phyloP scores from a whole-genome alignment of 2,113 vertebrate species.

The Asarcornis scutulata region DNA sequence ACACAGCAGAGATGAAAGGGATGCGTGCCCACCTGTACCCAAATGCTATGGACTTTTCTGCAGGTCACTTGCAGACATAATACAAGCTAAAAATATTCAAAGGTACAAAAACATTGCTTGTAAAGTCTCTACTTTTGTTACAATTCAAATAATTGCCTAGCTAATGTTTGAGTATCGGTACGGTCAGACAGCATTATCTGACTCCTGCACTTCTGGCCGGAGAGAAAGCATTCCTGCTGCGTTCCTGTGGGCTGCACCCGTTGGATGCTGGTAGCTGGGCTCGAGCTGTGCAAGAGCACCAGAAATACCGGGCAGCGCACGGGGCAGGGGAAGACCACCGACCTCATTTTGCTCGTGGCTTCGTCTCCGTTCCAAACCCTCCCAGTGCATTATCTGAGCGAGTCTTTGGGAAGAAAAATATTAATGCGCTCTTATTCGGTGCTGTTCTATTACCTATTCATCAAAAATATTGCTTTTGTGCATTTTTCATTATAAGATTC shows the following conservation, averaged over 20 bases:
- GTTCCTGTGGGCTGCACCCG: background rate
- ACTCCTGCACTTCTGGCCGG: background rate
- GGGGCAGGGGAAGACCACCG: background rate
- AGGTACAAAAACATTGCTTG: background rate
- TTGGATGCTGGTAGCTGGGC: background rate
- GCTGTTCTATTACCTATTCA: conserved; percentile 82
- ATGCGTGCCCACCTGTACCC: background rate
- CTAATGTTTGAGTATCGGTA: background rate
- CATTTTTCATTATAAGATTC: conserved; percentile 86
- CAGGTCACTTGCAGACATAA: background rate
- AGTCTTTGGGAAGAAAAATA: conserved; percentile 50
- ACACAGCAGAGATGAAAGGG: background rate
- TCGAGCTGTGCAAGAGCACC: background rate
- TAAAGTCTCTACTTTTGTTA: accelerated
- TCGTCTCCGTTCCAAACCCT: background rate
- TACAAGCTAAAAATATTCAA: background rate
- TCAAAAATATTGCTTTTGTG: conserved; percentile 81
- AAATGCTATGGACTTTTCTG: background rate
- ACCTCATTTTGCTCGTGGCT: conserved; percentile 22
- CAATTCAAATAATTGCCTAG: background rate
- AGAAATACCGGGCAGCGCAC: background rate
- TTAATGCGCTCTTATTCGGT: conserved; percentile 57
- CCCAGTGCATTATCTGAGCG: conserved; percentile 31
- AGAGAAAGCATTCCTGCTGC: background rate
- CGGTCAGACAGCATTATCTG: background rate